These are phyloP conservation scores for Hypocryptadius cinnamomeus DNA, from an alignment of 2,113 vertebrate species.

Conservation along the genomic window DNA sequence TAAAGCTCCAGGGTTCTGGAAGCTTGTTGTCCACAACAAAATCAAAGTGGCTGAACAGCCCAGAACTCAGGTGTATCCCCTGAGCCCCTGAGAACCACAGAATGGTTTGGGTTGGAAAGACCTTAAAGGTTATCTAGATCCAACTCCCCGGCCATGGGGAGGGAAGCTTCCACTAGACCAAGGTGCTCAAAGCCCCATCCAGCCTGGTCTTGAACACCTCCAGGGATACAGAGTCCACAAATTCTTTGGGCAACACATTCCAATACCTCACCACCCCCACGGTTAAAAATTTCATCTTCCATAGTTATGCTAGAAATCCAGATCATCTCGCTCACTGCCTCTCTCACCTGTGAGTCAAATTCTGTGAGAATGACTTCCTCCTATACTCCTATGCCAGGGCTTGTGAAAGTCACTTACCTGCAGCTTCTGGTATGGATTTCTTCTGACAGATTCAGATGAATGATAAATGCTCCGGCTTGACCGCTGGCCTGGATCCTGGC, in stretches of 20 bases:
- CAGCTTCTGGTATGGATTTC: constrained; percentile 71
- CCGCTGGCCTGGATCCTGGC: constrained; percentile 83
- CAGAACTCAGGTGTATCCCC: background rate
- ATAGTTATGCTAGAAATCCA: background rate
- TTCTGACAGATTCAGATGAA: constrained; percentile 69
- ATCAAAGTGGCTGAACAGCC: background rate
- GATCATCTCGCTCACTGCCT: background rate
- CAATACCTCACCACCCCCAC: background rate
- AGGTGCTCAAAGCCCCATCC: background rate
- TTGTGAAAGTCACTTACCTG: constrained; percentile 73
- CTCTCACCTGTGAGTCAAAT: background rate
- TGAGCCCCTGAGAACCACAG: background rate
- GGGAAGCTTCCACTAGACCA: background rate
- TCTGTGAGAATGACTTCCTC: background rate
- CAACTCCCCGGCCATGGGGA: background rate
- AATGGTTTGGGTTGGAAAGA: background rate
- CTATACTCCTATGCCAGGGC: background rate
- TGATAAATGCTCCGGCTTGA: constrained; percentile 65
- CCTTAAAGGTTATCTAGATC: background rate
- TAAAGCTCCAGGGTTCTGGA: background rate
- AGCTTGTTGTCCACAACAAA: background rate
- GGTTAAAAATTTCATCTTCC: background rate
- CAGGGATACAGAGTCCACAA: background rate
- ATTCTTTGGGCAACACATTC: background rate
- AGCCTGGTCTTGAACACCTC: background rate